These are phyloP conservation scores for Mesoligia furuncula DNA, from an alignment of 2,888 invertebrate genomes.

Conservation along the genomic window DNA sequence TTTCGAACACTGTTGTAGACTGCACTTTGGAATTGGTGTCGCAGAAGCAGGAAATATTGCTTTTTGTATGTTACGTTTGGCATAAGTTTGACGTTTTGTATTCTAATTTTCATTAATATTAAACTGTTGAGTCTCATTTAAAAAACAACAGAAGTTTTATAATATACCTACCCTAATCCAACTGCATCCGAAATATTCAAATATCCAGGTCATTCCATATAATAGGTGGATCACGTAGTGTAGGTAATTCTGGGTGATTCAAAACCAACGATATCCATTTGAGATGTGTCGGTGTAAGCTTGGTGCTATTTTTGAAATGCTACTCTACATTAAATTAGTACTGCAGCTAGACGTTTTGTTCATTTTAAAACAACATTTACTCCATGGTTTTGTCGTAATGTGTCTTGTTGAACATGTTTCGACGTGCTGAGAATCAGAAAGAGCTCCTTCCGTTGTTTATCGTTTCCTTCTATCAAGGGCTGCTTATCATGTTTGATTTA, in stretches of 20 bases:
- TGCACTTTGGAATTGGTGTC: constrained; percentile 10
- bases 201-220: constrained; percentile 4
- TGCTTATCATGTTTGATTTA: constrained; percentile 64
- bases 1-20: constrained; percentile 1
- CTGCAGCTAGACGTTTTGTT: constrained; percentile 58
- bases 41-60: constrained; percentile 35
- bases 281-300: constrained; percentile 52
- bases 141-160: neutral
- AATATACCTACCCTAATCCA: neutral
- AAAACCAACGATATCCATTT: constrained; percentile 59
- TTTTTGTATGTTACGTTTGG: constrained; percentile 18
- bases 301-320: constrained; percentile 68
- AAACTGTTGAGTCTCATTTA: neutral
- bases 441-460: constrained; percentile 68
- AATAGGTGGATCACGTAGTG: constrained; percentile 8
- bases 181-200: constrained; percentile 1
- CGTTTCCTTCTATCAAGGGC: constrained; percentile 61
- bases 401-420: constrained; percentile 58
- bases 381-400: constrained; percentile 60
- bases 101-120: neutral
- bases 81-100: constrained; percentile 10
- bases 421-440: constrained; percentile 72
- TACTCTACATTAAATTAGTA: constrained; percentile 61
- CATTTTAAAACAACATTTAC: constrained; percentile 64
- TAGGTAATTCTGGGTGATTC: constrained; percentile 51